Conservation (phyloP, 2,797 vertebrate genomes). For the Silurus lanzhouensis region DNA sequence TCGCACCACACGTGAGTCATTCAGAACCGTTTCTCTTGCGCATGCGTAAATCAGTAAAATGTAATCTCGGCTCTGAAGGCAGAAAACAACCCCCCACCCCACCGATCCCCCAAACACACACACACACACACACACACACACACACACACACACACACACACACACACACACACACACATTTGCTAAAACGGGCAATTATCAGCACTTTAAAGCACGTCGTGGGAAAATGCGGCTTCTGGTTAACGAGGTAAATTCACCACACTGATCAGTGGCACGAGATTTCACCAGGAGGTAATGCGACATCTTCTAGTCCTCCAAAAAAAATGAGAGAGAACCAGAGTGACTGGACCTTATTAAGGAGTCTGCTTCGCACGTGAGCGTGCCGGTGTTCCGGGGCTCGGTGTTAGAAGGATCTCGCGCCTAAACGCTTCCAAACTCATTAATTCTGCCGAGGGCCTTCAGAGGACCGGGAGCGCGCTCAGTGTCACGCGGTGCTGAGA, state of each 20-base stretch:
- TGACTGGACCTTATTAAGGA: neutral
- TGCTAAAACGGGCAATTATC: neutral
- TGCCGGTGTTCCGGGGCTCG: slow-evolving; percentile 38
- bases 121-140: too few relatives aligned
- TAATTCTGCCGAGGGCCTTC: slow-evolving; percentile 62
- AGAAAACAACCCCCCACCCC: neutral
- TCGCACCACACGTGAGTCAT: neutral
- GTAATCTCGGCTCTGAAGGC: neutral
- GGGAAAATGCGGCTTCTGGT: neutral
- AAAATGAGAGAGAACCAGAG: neutral
- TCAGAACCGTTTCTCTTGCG: too few relatives aligned
- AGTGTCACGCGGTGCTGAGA: slow-evolving; percentile 44
- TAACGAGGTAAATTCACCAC: neutral
- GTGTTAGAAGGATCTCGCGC: slow-evolving; percentile 56
- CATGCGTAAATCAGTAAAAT: too few relatives aligned
- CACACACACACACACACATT: neutral
- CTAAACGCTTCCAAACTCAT: slow-evolving; percentile 58
- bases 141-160: neutral
- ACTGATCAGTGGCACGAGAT: neutral
- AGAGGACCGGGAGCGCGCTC: slow-evolving; percentile 49
- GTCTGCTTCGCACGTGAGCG: neutral
- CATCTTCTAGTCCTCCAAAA: neutral
- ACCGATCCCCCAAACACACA: too few relatives aligned
- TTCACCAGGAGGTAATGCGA: neutral
- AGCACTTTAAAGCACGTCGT: neutral